phyloP scores from a whole-genome alignment of 2,888 invertebrate species.

The Ditula angustiorana region DNA sequence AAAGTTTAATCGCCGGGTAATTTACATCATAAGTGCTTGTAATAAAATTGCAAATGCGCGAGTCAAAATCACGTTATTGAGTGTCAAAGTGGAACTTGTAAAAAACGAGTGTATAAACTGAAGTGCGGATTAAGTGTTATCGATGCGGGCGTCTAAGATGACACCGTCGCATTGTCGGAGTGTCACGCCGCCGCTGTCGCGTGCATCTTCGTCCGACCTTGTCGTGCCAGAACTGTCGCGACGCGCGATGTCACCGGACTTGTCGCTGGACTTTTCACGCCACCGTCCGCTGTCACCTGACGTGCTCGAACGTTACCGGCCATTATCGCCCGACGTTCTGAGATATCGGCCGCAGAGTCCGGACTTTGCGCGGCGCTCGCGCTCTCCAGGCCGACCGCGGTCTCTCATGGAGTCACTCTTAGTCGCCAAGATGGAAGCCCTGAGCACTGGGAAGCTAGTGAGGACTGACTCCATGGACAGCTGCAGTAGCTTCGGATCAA shows the following conservation, averaged over 20 bases:
- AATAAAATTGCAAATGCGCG: conserved; percentile 37
- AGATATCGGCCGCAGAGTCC: conserved; percentile 75
- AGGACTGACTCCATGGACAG: conserved; percentile 92
- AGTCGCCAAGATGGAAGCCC: conserved; percentile 93
- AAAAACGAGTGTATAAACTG: not conserved
- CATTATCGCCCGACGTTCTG: conserved; percentile 74
- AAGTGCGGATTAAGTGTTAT: conserved; percentile 41
- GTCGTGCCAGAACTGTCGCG: conserved; percentile 51
- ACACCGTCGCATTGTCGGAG: conserved; percentile 81
- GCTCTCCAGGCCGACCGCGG: conserved; percentile 87
- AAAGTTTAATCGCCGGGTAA: conserved; percentile 31
- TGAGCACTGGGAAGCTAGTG: conserved; percentile 86
- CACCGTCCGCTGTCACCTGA: conserved; percentile 76
- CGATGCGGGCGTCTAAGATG: conserved; percentile 82
- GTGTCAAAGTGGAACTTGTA: conserved; percentile 9
- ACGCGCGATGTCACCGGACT: conserved; percentile 69
- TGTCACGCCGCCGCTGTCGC: conserved; percentile 80
- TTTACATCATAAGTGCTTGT: conserved; percentile 33
- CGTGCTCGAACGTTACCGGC: conserved; percentile 65
- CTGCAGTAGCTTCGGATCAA: conserved; percentile 89
- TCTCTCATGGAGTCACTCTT: conserved; percentile 93
- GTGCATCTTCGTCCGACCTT: conserved; percentile 76
- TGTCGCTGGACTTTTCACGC: conserved; percentile 70
- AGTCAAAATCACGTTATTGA: conserved; percentile 25
- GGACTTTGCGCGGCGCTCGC: conserved; percentile 71